Evolutionary conservation across 2,888 invertebrate species (phyloP).

Genomic region (Andricus quercusramuli): DNA sequence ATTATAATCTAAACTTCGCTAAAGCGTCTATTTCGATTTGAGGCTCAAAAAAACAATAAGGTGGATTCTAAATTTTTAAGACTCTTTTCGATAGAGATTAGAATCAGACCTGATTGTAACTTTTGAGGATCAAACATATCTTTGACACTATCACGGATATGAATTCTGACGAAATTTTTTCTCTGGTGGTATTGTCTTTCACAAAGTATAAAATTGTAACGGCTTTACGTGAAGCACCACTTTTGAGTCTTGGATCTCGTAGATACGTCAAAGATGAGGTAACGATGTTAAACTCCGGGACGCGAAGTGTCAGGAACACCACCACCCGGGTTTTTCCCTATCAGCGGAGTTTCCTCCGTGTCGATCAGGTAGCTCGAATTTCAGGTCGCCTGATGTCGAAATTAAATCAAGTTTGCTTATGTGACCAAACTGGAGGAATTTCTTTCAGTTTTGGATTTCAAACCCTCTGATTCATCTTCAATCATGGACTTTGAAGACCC

Average conservation of each 20-base stretch:
- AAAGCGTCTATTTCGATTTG: constrained; percentile 12
- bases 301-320: constrained; percentile 78
- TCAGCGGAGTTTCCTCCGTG: constrained; percentile 82
- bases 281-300: constrained; percentile 59
- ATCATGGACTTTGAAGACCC: neutral
- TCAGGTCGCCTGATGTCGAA: constrained; percentile 49
- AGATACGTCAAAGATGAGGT: constrained; percentile 48
- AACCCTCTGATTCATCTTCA: neutral
- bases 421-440: neutral
- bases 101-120: neutral
- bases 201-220: constrained; percentile 23
- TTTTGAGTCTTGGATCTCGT: constrained; percentile 44
- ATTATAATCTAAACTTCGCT: constrained; percentile 26
- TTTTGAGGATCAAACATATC: constrained; percentile 16
- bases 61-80: neutral
- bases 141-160: constrained; percentile 39
- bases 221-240: constrained; percentile 33
- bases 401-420: neutral
- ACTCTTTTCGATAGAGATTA: neutral
- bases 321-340: constrained; percentile 79
- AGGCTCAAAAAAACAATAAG: neutral
- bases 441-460: neutral
- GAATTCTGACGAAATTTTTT: constrained; percentile 17
- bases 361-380: constrained; percentile 84
- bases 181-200: constrained; percentile 32